Evolutionary conservation across 2,113 vertebrate genomes (phyloP).

Genomic region (Quiscalus mexicanus): DNA sequence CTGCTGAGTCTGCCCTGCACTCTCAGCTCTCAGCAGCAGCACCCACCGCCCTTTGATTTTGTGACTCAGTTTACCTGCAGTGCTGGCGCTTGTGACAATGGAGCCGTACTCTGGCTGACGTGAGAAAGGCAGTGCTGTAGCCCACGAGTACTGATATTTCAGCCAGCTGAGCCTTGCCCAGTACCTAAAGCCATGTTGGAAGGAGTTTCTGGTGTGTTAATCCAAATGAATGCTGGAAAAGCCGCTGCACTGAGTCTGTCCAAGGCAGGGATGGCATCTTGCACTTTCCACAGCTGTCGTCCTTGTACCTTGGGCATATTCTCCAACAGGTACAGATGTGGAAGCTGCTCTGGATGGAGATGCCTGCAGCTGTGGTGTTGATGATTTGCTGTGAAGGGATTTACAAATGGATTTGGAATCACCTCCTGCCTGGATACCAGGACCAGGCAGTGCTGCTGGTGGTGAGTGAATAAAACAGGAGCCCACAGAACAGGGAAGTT

Average conservation of each 20-base stretch:
- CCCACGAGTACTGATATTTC: background rate
- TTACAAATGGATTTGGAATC: background rate
- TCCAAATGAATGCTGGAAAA: background rate
- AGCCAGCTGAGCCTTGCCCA: background rate
- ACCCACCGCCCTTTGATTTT: background rate
- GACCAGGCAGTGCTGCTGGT: background rate
- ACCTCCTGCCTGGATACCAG: rapidly evolving
- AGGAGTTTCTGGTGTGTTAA: background rate
- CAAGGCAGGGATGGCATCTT: background rate
- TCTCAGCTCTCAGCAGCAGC: background rate
- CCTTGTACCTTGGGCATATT: background rate
- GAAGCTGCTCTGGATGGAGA: background rate
- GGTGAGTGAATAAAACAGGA: background rate
- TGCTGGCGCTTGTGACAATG: background rate
- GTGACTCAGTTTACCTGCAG: no score
- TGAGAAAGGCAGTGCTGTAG: background rate
- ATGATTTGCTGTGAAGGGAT: background rate
- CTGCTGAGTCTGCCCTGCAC: background rate
- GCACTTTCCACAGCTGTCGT: no score
- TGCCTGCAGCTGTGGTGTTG: background rate
- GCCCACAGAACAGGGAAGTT: background rate
- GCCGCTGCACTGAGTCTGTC: rapidly evolving
- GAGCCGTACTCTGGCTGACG: background rate
- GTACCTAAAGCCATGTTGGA: background rate
- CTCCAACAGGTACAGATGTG: background rate